A percentile compares a stretch with the other conserved stretches of the same genome.
Conservation (phyloP, 2,888 invertebrate species). For the Tipula vernalis region DNA sequence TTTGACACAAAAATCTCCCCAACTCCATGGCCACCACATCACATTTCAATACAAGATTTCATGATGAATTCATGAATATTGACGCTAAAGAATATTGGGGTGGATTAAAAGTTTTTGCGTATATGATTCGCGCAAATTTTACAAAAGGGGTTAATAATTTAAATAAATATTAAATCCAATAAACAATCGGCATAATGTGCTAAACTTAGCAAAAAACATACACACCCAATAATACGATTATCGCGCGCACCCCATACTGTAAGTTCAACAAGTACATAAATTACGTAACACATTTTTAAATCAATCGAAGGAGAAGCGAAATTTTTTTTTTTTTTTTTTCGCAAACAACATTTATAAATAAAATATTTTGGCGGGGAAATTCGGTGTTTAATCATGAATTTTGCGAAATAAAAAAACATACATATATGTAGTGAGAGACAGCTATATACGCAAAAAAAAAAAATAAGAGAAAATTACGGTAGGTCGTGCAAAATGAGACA, state of each 20-base stretch:
- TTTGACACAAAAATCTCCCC: background rate
- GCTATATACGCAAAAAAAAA: background rate
- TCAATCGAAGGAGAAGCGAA: background rate
- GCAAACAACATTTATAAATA: background rate
- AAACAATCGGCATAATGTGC: background rate
- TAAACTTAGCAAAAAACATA: background rate
- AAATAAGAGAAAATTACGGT: background rate
- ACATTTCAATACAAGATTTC: background rate
- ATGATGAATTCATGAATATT: background rate
- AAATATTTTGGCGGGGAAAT: background rate
- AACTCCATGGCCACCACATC: background rate
- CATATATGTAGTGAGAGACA: background rate
- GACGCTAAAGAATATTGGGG: background rate
- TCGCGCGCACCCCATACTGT: background rate
- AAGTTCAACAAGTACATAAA: background rate
- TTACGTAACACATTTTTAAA: background rate
- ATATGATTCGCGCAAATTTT: background rate
- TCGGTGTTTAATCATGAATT: background rate
- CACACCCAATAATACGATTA: background rate
- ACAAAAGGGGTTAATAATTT: background rate
- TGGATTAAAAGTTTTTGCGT: background rate
- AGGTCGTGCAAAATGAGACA: background rate
- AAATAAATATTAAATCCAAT: background rate
- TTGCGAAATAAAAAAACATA: background rate
- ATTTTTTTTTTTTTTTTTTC: background rate